Evolutionary conservation across 2,797 vertebrate genomes (phyloP).

Genomic region (Eidolon dupreanum): DNA sequence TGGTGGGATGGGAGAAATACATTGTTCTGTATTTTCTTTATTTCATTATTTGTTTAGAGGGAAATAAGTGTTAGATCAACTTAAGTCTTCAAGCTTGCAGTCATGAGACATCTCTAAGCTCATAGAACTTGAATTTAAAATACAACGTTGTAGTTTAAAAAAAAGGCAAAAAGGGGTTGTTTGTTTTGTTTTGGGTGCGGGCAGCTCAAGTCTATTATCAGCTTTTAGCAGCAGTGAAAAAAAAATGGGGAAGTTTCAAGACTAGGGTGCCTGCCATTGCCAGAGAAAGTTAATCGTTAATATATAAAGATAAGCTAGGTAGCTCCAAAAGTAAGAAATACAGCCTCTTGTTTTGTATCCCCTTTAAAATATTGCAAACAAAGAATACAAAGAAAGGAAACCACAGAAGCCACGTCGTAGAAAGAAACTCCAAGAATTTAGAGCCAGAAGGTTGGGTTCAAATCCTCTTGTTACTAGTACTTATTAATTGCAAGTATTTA

Average conservation of each 20-base stretch:
- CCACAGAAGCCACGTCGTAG: neutral
- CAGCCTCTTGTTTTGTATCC: neutral
- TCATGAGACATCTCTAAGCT: neutral
- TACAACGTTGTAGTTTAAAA: neutral
- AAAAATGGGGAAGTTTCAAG: conserved; percentile 51
- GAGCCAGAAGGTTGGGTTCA: neutral
- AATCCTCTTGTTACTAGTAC: neutral
- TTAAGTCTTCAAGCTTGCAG: conserved; percentile 10
- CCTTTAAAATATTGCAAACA: conserved; percentile 52
- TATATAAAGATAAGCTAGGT: conserved; percentile 57
- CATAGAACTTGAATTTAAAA: conserved; percentile 25
- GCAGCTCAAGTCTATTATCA: conserved; percentile 57
- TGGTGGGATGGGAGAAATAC: neutral
- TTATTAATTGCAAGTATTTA: neutral
- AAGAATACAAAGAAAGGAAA: conserved; percentile 18
- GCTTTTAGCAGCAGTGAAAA: conserved; percentile 53
- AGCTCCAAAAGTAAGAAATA: conserved; percentile 19
- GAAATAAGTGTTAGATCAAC: neutral
- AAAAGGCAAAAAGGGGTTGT: neutral
- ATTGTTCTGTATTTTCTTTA: neutral
- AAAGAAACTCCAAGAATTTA: conserved; percentile 7
- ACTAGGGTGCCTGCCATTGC: conserved; percentile 40
- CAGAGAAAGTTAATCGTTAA: conserved; percentile 68
- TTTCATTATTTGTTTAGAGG: neutral
- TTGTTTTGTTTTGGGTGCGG: neutral